A percentile compares a stretch with the other conserved stretches of the same genome.
Conservation (phyloP, 2,888 invertebrate genomes). For the Tenthredo distinguenda region DNA sequence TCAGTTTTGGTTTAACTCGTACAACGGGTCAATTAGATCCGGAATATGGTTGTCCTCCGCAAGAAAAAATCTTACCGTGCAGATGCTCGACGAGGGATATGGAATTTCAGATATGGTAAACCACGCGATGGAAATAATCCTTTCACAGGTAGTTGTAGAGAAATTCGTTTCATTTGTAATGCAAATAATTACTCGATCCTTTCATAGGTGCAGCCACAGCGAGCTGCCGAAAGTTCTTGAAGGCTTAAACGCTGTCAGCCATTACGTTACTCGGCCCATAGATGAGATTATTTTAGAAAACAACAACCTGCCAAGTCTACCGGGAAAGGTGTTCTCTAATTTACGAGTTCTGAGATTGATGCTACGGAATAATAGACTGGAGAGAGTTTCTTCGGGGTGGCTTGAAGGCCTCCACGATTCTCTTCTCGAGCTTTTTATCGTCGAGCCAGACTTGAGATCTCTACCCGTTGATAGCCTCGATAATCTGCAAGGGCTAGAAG, state of each 20-base stretch:
- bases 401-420: conserved; percentile 88
- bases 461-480: conserved; percentile 89
- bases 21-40: conserved; percentile 64
- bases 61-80: conserved; percentile 90
- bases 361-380: conserved; percentile 90
- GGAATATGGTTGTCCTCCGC: conserved; percentile 84
- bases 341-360: conserved; percentile 89
- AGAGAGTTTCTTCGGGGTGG: conserved; percentile 90
- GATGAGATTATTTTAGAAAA: conserved; percentile 94
- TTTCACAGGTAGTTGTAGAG: background rate
- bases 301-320: conserved; percentile 91
- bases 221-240: conserved; percentile 88
- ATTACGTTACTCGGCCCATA: conserved; percentile 85
- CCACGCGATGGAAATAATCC: background rate
- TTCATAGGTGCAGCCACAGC: conserved; percentile 93
- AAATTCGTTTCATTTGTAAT: background rate
- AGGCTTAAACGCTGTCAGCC: conserved; percentile 86
- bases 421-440: conserved; percentile 90
- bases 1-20: conserved; percentile 59
- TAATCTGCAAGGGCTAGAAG: conserved; percentile 88
- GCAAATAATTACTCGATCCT: conserved; percentile 36
- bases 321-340: conserved; percentile 89
- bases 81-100: conserved; percentile 88
- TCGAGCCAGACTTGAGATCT: conserved; percentile 89
- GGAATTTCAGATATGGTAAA: conserved; percentile 92